These are phyloP conservation scores for Dascillus cervinus DNA, from an alignment of 2,888 invertebrate species.

Conservation along the genomic window DNA sequence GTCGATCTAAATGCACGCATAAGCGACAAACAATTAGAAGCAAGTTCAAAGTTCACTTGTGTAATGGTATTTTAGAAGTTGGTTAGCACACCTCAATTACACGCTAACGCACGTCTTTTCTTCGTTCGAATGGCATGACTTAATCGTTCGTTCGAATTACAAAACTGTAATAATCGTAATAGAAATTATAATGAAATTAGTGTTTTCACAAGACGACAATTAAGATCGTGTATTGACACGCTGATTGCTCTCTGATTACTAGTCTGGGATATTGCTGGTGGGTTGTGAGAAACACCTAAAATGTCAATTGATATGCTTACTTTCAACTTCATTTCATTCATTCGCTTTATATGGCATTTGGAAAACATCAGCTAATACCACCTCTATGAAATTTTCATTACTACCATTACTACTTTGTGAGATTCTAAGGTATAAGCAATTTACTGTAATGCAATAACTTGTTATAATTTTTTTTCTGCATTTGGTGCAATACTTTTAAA, in stretches of 20 bases:
- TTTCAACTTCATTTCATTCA: no score
- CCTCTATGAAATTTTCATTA: no score
- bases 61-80: slow-evolving; percentile 8
- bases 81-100: slow-evolving; percentile 6
- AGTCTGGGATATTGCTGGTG: slow-evolving; percentile 9
- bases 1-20: slow-evolving; percentile 9
- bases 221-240: slow-evolving; percentile 14
- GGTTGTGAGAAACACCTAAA: slow-evolving; percentile 10
- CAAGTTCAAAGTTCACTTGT: slow-evolving; percentile 10
- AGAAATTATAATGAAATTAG: slow-evolving; percentile 15
- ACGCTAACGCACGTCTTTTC: slow-evolving; percentile 8
- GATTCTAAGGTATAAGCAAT: no score
- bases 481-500: no score
- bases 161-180: slow-evolving; percentile 12
- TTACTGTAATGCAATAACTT: no score
- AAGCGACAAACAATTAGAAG: slow-evolving; percentile 10
- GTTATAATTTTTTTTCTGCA: no score
- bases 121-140: slow-evolving; percentile 7
- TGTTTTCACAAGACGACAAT: slow-evolving; percentile 14
- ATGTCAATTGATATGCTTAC: slow-evolving; percentile 6
- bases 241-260: slow-evolving; percentile 11
- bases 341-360: no score
- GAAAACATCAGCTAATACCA: no score
- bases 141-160: slow-evolving; percentile 11
- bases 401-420: no score